Base-by-base conservation (phyloP, 2,797 vertebrate species). In the Enteromius paludinosus region DNA sequence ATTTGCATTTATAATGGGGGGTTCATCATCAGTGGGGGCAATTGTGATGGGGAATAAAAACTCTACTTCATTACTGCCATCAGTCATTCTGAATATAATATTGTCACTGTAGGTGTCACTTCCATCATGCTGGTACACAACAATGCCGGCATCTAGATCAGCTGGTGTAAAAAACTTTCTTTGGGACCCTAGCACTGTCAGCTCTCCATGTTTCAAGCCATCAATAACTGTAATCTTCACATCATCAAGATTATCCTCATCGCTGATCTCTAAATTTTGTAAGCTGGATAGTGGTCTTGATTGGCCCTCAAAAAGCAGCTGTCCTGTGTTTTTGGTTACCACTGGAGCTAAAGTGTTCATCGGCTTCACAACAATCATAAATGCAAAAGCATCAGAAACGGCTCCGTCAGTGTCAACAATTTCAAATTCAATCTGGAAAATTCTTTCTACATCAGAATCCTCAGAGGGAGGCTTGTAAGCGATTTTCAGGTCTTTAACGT, bases 31-130 rank as follows among this genome's bases (percentile, higher is more conserved):
- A 23, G 95, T 96, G 9, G 96, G 95, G 23, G 93, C 94, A 43
- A 97, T 94, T 20, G 95, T 93, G 85, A 97, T 93, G 4, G 95
- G 94, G 83, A 96, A 97, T 84, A 98, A 92, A 92, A 98, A 96
- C 83, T 98, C 94, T 0, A 97, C 95, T 68, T 94, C 94, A 79
- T 96, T 94, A 10, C 68, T 91, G 56, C 95, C 95, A 11, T 97
- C 96, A 14, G 93, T 94, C 95, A 97, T 93, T 76, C 88, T 85
- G 87, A 98, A 96, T 87, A 97, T 89, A 77, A 97, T 93, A 82
- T 96, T 98, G 89, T 98, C 96, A 0, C 96, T 97, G 86, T 95
- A 96, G 45, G 95, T 97, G 84, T 97, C 94, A 0, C 94, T 97
- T 84, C 96, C 96, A 0, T 97, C 95, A 0, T 97, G 96, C 87